phyloP scores from a whole-genome alignment of 2,888 invertebrate species.

The Synanthedon myopaeformis region DNA sequence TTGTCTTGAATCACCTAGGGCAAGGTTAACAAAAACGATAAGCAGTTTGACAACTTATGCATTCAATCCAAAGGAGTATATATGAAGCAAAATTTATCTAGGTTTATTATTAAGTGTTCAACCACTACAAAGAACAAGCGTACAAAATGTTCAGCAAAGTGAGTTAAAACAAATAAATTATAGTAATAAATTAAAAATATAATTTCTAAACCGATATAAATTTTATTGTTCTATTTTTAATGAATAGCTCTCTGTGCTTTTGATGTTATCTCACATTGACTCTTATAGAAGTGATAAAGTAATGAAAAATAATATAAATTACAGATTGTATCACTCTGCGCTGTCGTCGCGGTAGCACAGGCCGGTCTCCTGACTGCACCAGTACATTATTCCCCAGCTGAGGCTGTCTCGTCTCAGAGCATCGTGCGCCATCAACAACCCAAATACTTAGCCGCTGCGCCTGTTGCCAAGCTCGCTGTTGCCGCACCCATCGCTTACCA shows the following conservation, averaged over 20 bases:
- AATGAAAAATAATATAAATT: not conserved
- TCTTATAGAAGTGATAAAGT: not conserved
- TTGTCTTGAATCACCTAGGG: conserved; percentile 5
- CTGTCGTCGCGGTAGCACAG: conserved; percentile 4
- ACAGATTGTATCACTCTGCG: conserved; percentile 4
- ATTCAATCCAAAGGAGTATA: conserved; percentile 7
- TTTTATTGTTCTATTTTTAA: not conserved
- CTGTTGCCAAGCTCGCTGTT: conserved; percentile 14
- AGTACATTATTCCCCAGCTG: conserved; percentile 18
- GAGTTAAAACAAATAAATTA: conserved; percentile 4
- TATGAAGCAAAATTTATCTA: conserved; percentile 2
- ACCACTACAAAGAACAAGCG: conserved; percentile 1
- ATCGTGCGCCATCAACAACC: conserved; percentile 5
- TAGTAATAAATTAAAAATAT: not conserved
- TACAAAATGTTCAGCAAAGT: conserved; percentile 20
- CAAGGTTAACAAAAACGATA: conserved; percentile 3
- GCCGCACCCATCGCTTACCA: conserved; percentile 13
- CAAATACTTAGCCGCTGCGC: conserved; percentile 11
- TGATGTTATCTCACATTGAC: not conserved
- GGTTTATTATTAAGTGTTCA: conserved; percentile 7
- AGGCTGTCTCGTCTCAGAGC: conserved; percentile 1
- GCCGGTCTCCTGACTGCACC: conserved; percentile 15
- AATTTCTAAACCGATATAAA: not conserved
- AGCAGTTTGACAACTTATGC: conserved; percentile 6
- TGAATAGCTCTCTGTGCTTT: not conserved